These are phyloP conservation scores for Xyrichtys novacula DNA, from an alignment of 2,797 vertebrate species.

Conservation along the genomic window DNA sequence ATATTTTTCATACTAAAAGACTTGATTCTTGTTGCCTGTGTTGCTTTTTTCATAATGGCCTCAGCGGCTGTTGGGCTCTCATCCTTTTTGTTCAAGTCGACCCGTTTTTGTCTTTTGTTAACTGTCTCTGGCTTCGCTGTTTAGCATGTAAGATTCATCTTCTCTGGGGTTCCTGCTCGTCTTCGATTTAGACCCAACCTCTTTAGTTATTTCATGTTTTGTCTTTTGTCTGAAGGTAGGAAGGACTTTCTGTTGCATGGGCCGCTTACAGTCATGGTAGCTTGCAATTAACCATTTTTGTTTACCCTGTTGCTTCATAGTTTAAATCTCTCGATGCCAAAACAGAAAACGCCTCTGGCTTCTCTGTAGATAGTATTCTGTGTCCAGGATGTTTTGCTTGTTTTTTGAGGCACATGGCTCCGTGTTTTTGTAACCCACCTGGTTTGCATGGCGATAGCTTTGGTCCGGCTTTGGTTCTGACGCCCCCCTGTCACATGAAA, in stretches of 20 bases:
- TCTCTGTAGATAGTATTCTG: conserved; percentile 8
- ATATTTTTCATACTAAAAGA: neutral
- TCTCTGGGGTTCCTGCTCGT: conserved; percentile 15
- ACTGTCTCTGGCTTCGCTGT: conserved; percentile 67
- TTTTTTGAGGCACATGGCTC: conserved; percentile 2
- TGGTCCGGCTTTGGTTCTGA: conserved; percentile 13
- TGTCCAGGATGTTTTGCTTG: neutral
- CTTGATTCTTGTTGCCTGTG: conserved; percentile 62
- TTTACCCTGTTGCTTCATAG: conserved; percentile 18
- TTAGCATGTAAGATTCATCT: conserved; percentile 32
- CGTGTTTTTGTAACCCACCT: conserved; percentile 17
- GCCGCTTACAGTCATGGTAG: conserved; percentile 1
- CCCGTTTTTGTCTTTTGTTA: conserved; percentile 55
- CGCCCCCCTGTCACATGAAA: conserved; percentile 23
- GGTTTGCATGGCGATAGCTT: conserved; percentile 11
- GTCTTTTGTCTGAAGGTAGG: conserved; percentile 19
- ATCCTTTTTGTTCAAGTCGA: conserved; percentile 53
- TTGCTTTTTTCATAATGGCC: conserved; percentile 50
- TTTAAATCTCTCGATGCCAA: conserved; percentile 11
- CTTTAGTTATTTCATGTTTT: conserved; percentile 8
- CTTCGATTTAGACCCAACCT: neutral
- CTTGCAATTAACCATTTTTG: conserved; percentile 36
- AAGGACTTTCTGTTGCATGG: conserved; percentile 24
- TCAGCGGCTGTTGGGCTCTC: conserved; percentile 49
- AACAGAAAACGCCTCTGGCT: conserved; percentile 26